Evolutionary conservation across 2,797 vertebrate genomes (phyloP), one percentile per base, ranked within the genome.

Genomic region (Benthosema pterotum): DNA sequence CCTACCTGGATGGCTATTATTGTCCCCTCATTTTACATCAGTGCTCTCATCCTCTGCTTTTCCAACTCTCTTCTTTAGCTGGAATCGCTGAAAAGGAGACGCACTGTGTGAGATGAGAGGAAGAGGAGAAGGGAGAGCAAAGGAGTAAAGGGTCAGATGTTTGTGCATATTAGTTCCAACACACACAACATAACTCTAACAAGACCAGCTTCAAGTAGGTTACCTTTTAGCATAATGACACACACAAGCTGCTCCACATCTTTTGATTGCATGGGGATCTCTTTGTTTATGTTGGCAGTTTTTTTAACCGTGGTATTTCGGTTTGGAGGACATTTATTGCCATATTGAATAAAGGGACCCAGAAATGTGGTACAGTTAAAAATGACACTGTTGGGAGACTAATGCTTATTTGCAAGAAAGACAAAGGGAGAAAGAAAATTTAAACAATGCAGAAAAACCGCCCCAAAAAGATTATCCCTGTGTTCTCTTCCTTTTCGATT

Each of bases 1-100:
- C 22, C 0, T 19, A 9, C 32, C 42, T 17, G 8, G 17, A 9
- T 1, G 11, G 43, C 15, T 25, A 12, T 53, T 8, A 15, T 15
- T 22, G 5, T 17, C 28, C 4, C n/a, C 5, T 38, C 2, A 22
- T 32, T 14, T 42, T 45, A 11, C 22, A 11, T 22, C 43, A 47
- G 11, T 9, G 12, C 12, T 17, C 42, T 55, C 13, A 13, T 32
- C 13, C 7, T 14, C 4, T 14, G 43, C n/a, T 17, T 7, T 19
- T 32, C 16, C 63, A 45, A 53, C 46, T 76, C 2, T 53, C 43
- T 53, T 13, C 50, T 81, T 55, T 69, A 94, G 93, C 77, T 93
- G 83, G 90, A 92, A 52, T 88, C 89, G 0, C 81, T 94, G 43
- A 83, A 71, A 74, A 91, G 83, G 66, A 89, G 87, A 65, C 88